These are phyloP conservation scores for Paramormyrops kingsleyae DNA, from an alignment of 2,113 vertebrate genomes.

Conservation along the genomic window DNA sequence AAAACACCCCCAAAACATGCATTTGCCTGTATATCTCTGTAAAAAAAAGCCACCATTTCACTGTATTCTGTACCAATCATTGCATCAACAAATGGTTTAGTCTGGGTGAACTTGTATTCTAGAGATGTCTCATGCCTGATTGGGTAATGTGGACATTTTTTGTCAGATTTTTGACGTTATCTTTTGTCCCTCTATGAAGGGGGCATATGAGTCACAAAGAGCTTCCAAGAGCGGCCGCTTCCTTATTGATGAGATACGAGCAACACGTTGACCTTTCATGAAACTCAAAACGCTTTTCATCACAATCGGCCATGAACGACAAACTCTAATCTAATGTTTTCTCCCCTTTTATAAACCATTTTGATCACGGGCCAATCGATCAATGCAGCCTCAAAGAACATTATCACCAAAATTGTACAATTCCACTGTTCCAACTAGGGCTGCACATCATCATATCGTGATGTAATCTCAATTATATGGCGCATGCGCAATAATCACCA, in stretches of 20 bases:
- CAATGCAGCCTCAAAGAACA: background rate
- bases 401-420: background rate
- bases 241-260: background rate
- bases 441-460: background rate
- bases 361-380: background rate
- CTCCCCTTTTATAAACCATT: background rate
- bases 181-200: background rate
- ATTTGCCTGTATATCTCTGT: background rate
- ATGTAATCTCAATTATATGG: background rate
- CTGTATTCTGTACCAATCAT: background rate
- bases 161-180: background rate
- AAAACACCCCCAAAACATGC: background rate
- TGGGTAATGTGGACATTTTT: background rate
- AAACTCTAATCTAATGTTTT: background rate
- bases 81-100: background rate
- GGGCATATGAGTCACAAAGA: background rate
- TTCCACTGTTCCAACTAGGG: background rate
- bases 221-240: background rate
- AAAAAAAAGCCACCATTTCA: background rate
- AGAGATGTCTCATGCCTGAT: background rate
- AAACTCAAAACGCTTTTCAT: background rate
- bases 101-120: background rate
- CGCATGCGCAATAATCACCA: background rate
- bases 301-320: background rate
- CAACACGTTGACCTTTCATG: background rate